A percentile compares a stretch with the other conserved stretches of the same genome.
Evolutionary conservation across 2,113 vertebrate genomes (phyloP).

Genomic region (Burhinus bistriatus): DNA sequence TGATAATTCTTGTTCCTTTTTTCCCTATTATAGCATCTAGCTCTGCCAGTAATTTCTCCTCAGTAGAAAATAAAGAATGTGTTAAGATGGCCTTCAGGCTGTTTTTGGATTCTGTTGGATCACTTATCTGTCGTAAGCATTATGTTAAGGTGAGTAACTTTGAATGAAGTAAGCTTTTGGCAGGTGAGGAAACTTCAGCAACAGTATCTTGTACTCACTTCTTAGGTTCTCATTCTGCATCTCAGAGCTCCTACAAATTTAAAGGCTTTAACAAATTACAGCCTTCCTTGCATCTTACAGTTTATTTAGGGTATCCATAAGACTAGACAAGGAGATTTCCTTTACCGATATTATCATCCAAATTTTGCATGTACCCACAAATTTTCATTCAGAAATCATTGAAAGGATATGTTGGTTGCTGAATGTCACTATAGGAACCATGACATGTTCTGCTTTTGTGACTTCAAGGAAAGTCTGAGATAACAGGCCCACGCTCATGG

Average conservation of each 20-base stretch:
- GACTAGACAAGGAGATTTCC: background rate
- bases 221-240: background rate
- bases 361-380: background rate
- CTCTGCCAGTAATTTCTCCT: slow-evolving; percentile 82
- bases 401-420: slow-evolving; percentile 86
- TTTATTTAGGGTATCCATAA: background rate
- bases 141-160: slow-evolving; percentile 72
- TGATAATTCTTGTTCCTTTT: slow-evolving; percentile 92
- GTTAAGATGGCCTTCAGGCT: slow-evolving; percentile 86
- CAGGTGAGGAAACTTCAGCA: background rate
- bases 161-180: background rate
- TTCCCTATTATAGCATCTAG: slow-evolving; percentile 77
- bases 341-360: background rate
- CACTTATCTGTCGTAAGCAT: slow-evolving; percentile 73
- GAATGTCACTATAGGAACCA: slow-evolving; percentile 85
- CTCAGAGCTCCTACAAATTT: background rate
- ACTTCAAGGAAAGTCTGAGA: slow-evolving; percentile 89
- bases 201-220: background rate
- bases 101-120: slow-evolving; percentile 70
- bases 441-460: slow-evolving; percentile 82
- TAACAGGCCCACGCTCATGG: slow-evolving; percentile 88
- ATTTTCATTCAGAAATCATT: background rate
- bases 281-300: background rate
- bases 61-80: slow-evolving; percentile 82
- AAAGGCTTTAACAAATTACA: background rate